phyloP scores from a whole-genome alignment of 2,888 invertebrate genomes.

The Trichopria drosophilae region DNA sequence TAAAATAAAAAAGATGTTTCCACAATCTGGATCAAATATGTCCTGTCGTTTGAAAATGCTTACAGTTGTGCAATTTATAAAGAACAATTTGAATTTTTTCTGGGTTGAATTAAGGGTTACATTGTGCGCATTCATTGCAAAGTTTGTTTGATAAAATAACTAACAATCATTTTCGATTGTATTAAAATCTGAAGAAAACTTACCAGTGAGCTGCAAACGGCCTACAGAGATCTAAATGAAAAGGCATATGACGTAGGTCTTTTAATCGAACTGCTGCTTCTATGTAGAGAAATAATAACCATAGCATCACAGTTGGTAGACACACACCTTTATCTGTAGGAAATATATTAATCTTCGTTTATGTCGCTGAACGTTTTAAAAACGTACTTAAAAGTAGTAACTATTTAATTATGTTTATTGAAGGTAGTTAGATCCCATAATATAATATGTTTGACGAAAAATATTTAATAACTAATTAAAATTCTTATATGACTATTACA shows the following conservation, averaged over 20 bases:
- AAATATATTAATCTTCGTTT: constrained; percentile 12
- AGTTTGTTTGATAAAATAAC: constrained; percentile 9
- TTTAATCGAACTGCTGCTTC: constrained; percentile 87
- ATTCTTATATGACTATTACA: too few species aligned
- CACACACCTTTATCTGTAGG: constrained; percentile 84
- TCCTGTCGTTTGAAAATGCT: too few species aligned
- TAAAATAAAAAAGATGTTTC: constrained; percentile 15
- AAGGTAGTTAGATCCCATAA: not conserved
- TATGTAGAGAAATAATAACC: constrained; percentile 92
- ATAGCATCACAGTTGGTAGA: constrained; percentile 89
- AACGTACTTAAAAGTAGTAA: constrained; percentile 1
- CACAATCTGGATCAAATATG: constrained; percentile 2
- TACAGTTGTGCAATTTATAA: too few species aligned
- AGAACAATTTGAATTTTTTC: too few species aligned
- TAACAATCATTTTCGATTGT: not conserved
- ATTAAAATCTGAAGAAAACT: constrained; percentile 43
- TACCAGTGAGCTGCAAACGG: constrained; percentile 97
- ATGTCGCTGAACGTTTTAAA: too few species aligned
- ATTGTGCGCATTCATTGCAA: too few species aligned
- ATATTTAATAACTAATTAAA: too few species aligned
- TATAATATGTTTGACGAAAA: not conserved
- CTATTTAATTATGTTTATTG: not conserved
- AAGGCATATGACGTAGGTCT: constrained; percentile 80
- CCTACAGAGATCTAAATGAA: constrained; percentile 86
- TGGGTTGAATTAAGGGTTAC: too few species aligned